A percentile compares a stretch with the other conserved stretches of the same genome.
Conservation (phyloP, 2,797 vertebrate species). For the Anisognathus igniventris region DNA sequence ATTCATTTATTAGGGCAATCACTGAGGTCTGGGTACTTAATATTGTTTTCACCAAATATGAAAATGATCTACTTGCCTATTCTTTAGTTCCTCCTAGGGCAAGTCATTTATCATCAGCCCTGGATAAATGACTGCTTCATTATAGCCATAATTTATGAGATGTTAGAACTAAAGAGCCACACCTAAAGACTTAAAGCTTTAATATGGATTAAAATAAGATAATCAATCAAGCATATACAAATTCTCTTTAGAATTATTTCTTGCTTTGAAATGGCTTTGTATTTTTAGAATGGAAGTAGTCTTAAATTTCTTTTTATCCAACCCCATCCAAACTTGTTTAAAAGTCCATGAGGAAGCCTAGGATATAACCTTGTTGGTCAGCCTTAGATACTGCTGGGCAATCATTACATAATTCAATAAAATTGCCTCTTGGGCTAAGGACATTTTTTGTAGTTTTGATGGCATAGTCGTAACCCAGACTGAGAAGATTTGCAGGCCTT, state of each 20-base stretch:
- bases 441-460: neutral
- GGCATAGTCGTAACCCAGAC: neutral
- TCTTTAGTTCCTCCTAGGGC: conserved; percentile 85
- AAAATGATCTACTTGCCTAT: conserved; percentile 91
- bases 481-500: neutral
- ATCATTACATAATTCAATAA: neutral
- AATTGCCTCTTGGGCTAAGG: neutral
- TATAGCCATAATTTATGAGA: conserved; percentile 86
- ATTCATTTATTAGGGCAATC: conserved; percentile 87
- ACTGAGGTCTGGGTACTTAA: conserved; percentile 84
- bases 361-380: neutral
- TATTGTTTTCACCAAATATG: conserved; percentile 90
- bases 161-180: conserved; percentile 82
- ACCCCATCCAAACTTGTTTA: neutral
- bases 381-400: neutral
- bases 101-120: conserved; percentile 81
- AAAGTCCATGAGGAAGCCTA: conserved; percentile 1
- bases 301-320: conserved; percentile 46
- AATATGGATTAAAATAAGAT: conserved; percentile 87
- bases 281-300: conserved; percentile 12
- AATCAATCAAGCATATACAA: conserved; percentile 85
- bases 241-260: conserved; percentile 76
- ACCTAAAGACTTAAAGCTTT: conserved; percentile 86
- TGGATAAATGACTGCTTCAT: conserved; percentile 88
- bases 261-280: conserved; percentile 66